A percentile compares a stretch with the other conserved stretches of the same genome.
Evolutionary conservation across 2,888 invertebrate genomes (phyloP).

Genomic region (Chesias legatella): DNA sequence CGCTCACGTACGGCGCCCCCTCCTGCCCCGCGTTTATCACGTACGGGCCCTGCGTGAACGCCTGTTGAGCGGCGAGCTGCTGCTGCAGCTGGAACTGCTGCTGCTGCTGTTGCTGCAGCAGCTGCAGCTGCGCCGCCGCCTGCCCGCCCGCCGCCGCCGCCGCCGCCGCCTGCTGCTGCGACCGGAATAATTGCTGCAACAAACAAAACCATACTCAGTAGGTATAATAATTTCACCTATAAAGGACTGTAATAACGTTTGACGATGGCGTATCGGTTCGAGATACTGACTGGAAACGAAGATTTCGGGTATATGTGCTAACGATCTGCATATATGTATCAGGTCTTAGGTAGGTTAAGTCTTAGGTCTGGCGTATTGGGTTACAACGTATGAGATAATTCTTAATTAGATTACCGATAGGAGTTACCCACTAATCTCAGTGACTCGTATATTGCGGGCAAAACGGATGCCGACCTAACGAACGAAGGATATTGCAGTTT

Average conservation of each 20-base stretch:
- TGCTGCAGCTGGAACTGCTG: constrained; percentile 90
- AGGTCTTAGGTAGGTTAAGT: no score
- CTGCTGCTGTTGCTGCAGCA: constrained; percentile 87
- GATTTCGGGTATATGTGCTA: no score
- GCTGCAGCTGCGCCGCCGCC: constrained; percentile 85
- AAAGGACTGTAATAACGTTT: no score
- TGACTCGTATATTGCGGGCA: constrained; percentile 3
- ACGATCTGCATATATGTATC: no score
- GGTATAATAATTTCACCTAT: no score
- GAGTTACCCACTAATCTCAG: constrained; percentile 3
- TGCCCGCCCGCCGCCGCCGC: constrained; percentile 83
- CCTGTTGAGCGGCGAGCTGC: constrained; percentile 85
- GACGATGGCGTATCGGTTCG: no score
- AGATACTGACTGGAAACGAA: no score
- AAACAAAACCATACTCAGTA: constrained; percentile 30
- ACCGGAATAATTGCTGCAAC: constrained; percentile 93
- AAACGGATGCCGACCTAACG: constrained; percentile 31
- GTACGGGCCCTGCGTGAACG: constrained; percentile 90
- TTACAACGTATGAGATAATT: no score
- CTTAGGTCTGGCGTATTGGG: no score
- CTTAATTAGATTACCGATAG: no score
- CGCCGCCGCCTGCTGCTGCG: constrained; percentile 84
- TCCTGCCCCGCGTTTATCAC: constrained; percentile 88
- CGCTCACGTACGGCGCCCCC: constrained; percentile 88
- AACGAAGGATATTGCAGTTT: constrained; percentile 44